Evolutionary conservation across 2,113 vertebrate species (phyloP).

Genomic region (Seriola aureovittata): DNA sequence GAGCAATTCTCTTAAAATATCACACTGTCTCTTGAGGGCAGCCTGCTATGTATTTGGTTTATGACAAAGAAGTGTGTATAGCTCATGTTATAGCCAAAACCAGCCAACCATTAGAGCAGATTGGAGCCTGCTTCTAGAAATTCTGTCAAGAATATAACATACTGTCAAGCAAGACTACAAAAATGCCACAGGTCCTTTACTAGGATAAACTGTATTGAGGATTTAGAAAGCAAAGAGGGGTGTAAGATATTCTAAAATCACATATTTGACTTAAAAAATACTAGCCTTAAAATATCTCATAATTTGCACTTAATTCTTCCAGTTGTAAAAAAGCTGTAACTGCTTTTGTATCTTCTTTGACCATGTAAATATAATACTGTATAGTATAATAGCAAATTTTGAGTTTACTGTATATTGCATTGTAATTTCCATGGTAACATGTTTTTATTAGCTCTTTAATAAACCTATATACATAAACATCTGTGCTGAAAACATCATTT

Average conservation of each 20-base stretch:
- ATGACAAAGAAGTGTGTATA: constrained; percentile 45
- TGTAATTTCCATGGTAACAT: neutral
- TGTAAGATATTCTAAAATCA: neutral
- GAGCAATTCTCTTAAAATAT: constrained; percentile 59
- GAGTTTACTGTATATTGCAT: neutral
- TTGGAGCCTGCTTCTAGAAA: constrained; percentile 13
- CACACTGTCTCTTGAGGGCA: constrained; percentile 25
- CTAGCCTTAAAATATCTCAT: neutral
- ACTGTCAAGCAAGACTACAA: constrained; percentile 6
- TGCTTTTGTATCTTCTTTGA: neutral
- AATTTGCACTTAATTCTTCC: neutral
- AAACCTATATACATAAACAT: neutral
- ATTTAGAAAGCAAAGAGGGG: neutral
- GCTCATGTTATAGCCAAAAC: constrained; percentile 30
- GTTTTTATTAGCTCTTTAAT: neutral
- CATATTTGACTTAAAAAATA: neutral
- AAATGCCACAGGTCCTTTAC: neutral
- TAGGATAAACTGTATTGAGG: too few relatives aligned
- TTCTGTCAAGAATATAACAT: constrained; percentile 24
- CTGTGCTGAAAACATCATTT: neutral
- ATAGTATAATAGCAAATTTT: neutral
- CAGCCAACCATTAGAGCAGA: constrained; percentile 34
- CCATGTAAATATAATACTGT: neutral
- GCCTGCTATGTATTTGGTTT: constrained; percentile 39
- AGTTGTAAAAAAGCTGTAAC: neutral